Base-by-base conservation (phyloP, 2,113 vertebrate genomes). In the Phyllostomus discolor region DNA sequence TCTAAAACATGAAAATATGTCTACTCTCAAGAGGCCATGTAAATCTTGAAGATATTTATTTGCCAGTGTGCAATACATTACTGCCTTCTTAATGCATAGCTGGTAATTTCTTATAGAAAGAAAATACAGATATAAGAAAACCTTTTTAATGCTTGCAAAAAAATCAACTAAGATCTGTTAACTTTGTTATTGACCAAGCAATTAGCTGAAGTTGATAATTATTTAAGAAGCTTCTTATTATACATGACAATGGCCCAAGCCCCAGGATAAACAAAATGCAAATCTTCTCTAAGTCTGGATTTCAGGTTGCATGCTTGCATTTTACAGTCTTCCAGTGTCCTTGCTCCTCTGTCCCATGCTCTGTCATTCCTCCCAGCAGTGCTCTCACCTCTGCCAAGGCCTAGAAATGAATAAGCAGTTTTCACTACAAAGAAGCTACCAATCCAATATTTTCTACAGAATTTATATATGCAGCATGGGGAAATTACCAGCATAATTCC, bases 181-280 rank as follows among this genome's bases (percentile, higher is more conserved):
- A 89, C 16, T 91, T 88, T 96, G 95, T 95, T 93, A 75, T 79
- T 17, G 75, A 90, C 78, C 94, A 97, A 98, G 90, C 88, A 95
- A 98, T 98, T 98, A 97, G 24, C 88, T 96, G 84, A 95, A 92
- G 91, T 86, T 95, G 64, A 97, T 95, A 97, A 97, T 96, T 96
- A 75, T 96, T 98, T 98, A 97, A 94, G 95, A 95, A 97, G 79
- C 52, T 96, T 94, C 81, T 97, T 94, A 76, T 76, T 95, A 72
- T 88, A 70, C 62, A 54, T 97, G 66, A 86, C 95, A 95, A 80
- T 90, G 97, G 78, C 75, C 90, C 78, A 94, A 95, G 96, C 97
- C 73, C 84, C 94, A 54, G 19, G 41, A 66, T 84, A 46, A n/a
- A 85, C 84, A 62, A 97, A 95, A 95, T 20, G 17, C 0, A 0